Percentiles rank a stretch among this genome's conserved stretches.
Evolutionary conservation across 2,888 invertebrate genomes (phyloP).

Genomic region (Ischnura elegans): DNA sequence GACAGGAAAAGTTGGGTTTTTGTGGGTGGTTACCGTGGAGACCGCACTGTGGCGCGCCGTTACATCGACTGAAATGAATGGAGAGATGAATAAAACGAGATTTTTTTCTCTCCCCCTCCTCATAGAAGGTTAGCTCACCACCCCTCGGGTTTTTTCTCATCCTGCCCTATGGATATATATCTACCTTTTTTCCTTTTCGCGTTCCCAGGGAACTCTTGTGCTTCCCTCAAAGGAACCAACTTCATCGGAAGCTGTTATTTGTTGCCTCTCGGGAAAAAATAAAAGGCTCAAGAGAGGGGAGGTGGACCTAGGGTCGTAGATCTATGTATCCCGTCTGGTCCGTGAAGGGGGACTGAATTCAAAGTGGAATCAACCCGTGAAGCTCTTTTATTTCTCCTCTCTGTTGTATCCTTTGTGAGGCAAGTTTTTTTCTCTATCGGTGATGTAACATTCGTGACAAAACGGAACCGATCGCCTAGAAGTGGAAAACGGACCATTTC

Average conservation of each 20-base stretch:
- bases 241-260: constrained; percentile 1
- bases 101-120: too few relatives aligned
- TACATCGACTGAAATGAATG: background rate
- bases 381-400: background rate
- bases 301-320: background rate
- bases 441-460: background rate
- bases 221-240: background rate
- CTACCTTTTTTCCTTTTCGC: background rate
- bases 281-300: background rate
- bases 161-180: background rate
- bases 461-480: background rate
- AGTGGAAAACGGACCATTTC: background rate
- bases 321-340: background rate
- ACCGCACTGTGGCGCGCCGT: background rate
- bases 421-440: background rate
- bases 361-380: background rate
- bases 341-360: background rate
- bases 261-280: background rate
- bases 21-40: background rate
- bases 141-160: background rate
- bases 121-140: background rate
- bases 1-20: background rate
- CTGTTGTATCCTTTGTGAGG: background rate
- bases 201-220: background rate
- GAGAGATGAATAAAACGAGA: background rate